Conservation (phyloP, 2,113 vertebrate species). For the Toxotes chatareus region DNA sequence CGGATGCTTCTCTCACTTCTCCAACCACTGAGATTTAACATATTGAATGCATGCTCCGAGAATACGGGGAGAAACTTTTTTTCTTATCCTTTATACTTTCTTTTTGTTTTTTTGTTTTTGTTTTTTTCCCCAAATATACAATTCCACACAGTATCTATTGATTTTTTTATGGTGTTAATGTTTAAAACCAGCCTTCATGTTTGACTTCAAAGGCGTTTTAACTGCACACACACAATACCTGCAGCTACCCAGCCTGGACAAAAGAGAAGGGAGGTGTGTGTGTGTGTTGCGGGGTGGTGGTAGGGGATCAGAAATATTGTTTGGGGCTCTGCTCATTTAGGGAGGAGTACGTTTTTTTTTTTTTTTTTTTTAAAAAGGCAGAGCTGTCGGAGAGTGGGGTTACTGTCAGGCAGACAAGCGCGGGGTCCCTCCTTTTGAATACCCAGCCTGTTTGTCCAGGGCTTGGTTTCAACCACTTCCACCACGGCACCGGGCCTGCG, state of each 20-base stretch:
- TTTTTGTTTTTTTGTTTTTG: too few species aligned
- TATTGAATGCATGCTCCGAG: background rate
- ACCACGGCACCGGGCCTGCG: constrained; percentile 61
- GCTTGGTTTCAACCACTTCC: constrained; percentile 71
- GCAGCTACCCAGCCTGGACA: constrained; percentile 69
- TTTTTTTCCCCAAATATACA: constrained; percentile 19
- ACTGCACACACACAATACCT: constrained; percentile 73
- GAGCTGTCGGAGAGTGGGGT: constrained; percentile 56
- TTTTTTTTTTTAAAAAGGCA: constrained; percentile 19
- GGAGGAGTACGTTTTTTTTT: constrained; percentile 60
- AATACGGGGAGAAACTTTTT: constrained; percentile 7
- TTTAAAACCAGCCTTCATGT: constrained; percentile 75
- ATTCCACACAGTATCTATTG: constrained; percentile 51
- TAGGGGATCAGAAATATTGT: constrained; percentile 63
- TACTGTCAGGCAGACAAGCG: constrained; percentile 55
- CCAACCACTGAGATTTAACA: constrained; percentile 35
- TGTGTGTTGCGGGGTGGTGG: background rate
- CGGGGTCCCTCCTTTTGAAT: constrained; percentile 65
- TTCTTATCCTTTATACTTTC: background rate
- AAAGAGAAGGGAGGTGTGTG: constrained; percentile 37
- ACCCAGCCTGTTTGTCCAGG: constrained; percentile 67
- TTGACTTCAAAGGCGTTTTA: constrained; percentile 74
- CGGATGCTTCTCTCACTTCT: constrained; percentile 1
- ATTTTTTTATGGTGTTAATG: constrained; percentile 65
- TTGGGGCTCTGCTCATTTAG: constrained; percentile 66